phyloP scores from a whole-genome alignment of 35 echinoderm and acorn worm genomes.

The Stichopus chloronotus region DNA sequence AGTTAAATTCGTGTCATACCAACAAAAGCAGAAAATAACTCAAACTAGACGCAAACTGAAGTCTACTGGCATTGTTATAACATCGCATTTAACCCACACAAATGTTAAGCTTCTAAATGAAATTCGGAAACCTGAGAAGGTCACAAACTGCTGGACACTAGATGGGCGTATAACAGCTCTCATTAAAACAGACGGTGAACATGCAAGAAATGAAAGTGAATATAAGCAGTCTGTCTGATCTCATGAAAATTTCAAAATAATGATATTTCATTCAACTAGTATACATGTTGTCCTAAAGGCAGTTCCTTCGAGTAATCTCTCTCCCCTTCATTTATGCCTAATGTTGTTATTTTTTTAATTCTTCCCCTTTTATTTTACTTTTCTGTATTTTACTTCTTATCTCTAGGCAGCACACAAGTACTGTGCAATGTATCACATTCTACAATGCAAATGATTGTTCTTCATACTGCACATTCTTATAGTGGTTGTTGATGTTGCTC shows the following conservation, averaged over 20 bases:
- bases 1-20: neutral
- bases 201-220: conserved; percentile 21
- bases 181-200: neutral
- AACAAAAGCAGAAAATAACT: conserved; percentile 6
- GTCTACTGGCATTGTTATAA: conserved; percentile 17
- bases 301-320: neutral
- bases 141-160: conserved; percentile 25
- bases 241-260: conserved; percentile 2
- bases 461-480: neutral
- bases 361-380: conserved; percentile 17
- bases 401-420: neutral
- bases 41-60: conserved; percentile 18
- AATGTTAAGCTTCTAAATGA: too few relatives aligned
- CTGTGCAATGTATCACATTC: conserved; percentile 11
- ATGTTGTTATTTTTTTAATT: neutral
- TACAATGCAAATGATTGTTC: conserved; percentile 12
- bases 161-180: conserved; percentile 2
- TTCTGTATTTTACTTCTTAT: neutral
- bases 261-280: neutral
- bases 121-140: neutral
- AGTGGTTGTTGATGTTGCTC: neutral
- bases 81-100: neutral
- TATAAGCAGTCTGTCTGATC: conserved; percentile 22
- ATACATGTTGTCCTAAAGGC: neutral
- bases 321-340: neutral